Percentiles rank a stretch among this genome's conserved stretches.
Evolutionary conservation across 1,140 invertebrate species (phyloP).

Genomic region (Protaetia brevitarsis): DNA sequence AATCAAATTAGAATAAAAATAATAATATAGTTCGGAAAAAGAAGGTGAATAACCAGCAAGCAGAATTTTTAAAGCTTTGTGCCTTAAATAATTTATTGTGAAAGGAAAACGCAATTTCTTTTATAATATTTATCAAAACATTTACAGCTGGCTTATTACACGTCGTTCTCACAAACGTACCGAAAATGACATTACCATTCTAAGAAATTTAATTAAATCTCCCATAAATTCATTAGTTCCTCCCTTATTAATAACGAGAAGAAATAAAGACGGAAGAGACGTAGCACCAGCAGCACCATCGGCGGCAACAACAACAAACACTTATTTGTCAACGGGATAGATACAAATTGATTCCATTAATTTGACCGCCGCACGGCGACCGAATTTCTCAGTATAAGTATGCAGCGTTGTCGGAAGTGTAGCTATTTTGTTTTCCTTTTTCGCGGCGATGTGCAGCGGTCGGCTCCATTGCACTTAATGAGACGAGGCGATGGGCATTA

Average conservation of each 20-base stretch:
- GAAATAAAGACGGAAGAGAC: background rate
- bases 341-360: slow-evolving; percentile 13
- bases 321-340: slow-evolving; percentile 11
- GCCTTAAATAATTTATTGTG: too few species aligned
- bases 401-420: background rate
- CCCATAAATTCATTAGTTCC: background rate
- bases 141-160: too few species aligned
- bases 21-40: too few species aligned
- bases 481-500: background rate
- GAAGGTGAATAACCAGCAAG: too few species aligned
- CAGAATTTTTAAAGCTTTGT: too few species aligned
- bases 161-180: too few species aligned
- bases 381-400: background rate
- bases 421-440: background rate
- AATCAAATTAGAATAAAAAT: too few species aligned
- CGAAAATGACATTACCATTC: too few species aligned
- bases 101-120: too few species aligned
- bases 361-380: slow-evolving; percentile 2
- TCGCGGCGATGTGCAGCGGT: background rate
- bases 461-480: background rate
- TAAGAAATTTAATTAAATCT: too few species aligned
- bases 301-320: background rate
- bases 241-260: background rate
- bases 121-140: too few species aligned
- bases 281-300: background rate